Conservation (phyloP, 2,888 invertebrate genomes). For the Drosophila trichaetosa region DNA sequence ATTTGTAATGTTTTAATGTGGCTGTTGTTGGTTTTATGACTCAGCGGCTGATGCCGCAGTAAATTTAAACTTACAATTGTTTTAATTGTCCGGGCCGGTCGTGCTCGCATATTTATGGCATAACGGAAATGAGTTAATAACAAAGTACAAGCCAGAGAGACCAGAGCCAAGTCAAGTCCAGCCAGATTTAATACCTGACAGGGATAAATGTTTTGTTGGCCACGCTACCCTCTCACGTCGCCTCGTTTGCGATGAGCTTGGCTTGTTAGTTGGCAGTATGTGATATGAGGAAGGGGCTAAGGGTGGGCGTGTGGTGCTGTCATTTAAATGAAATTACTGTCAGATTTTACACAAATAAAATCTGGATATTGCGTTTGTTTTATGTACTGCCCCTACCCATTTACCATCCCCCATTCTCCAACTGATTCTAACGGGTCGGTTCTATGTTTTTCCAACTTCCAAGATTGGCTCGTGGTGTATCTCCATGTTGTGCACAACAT, state of each 20-base stretch:
- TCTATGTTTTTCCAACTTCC: constrained; percentile 29
- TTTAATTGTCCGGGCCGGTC: constrained; percentile 75
- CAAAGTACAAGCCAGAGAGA: constrained; percentile 67
- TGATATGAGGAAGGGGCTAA: constrained; percentile 11
- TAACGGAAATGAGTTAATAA: constrained; percentile 80
- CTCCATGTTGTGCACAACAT: constrained; percentile 54
- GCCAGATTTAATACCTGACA: constrained; percentile 77
- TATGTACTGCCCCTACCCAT: constrained; percentile 60
- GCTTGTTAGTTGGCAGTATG: constrained; percentile 41
- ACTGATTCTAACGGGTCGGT: constrained; percentile 43
- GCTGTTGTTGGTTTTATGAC: constrained; percentile 74
- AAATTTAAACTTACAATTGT: constrained; percentile 79
- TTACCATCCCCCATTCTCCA: not conserved
- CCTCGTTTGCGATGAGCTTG: constrained; percentile 24
- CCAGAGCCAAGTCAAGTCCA: constrained; percentile 47
- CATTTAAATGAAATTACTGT: constrained; percentile 80
- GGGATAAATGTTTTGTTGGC: constrained; percentile 73
- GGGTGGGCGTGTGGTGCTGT: constrained; percentile 55
- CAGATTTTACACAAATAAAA: constrained; percentile 78
- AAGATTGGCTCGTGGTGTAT: constrained; percentile 38
- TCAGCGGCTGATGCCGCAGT: constrained; percentile 74
- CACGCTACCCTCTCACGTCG: constrained; percentile 42
- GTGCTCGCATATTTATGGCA: constrained; percentile 80
- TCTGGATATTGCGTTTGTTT: constrained; percentile 74
- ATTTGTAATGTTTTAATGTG: constrained; percentile 64